Base-by-base conservation (phyloP, 1,140 invertebrate species). In the Sminthurides bifidus region DNA sequence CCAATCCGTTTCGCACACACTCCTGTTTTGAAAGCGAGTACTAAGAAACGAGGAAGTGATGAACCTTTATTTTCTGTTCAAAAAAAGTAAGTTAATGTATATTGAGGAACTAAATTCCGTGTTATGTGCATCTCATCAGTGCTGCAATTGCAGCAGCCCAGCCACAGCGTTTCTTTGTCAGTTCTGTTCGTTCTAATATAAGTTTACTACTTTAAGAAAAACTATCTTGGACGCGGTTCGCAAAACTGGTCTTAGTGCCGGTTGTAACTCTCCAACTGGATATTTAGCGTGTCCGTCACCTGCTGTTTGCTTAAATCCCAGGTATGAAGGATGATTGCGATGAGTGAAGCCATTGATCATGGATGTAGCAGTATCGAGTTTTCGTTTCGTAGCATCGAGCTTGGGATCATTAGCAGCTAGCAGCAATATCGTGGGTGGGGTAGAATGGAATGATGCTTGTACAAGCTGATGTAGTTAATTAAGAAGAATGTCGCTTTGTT, bases 261-360 rank as follows among this genome's bases (percentile, higher is more conserved):
- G 51, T 54, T 51, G 51, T 8, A 61, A 61, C 40, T 57, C 55
- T 38, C 48, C 55, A 27, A 37, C 41, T 24, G 55, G 49, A 30
- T 48, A 51, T 17, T 48, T 58, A 43, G 48, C 56, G 21, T 58
- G 55, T 30, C 54, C 61, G 38, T 59, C 57, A 29, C 61, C 61
- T 31, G 58, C 48, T 17, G 49, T 63, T 45, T 63, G 61, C 41
- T 43, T 63, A 29, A 49, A 63, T 45, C 61, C 61, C 23, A 63
- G 61, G 61, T 63, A 55, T 41, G 23, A 31, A 33, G 6, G 3
- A 52, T 38, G 19, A 52, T 41, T 38, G 12, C 21, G n/a, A n/a
- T n/a, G n/a, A n/a, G 14, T 44, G n/a, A 35, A 35, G 33, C 10
- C 33, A 12, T n/a, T 35, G 33, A n/a, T 35, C n/a, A n/a, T 35